Conservation (phyloP, 2,113 vertebrate genomes). For the Tamias sibiricus region DNA sequence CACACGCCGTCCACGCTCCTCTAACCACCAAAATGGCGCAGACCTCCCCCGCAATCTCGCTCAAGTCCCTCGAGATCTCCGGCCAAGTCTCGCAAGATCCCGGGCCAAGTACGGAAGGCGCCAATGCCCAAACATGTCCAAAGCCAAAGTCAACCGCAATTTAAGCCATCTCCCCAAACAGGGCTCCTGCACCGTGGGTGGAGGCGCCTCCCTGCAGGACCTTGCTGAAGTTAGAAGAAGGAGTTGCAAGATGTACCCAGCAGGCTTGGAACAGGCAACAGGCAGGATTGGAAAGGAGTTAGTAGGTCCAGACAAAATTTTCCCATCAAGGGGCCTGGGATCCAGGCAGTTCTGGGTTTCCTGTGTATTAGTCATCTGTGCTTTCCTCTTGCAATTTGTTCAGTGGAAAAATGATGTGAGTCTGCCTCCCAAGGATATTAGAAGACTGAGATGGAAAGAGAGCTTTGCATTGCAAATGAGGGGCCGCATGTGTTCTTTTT, state of each 20-base stretch:
- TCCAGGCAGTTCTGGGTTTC: background rate
- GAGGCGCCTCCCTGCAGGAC: accelerated
- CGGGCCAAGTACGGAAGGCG: too few relatives aligned
- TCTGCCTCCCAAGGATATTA: background rate
- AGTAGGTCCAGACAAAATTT: background rate
- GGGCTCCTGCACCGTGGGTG: too few relatives aligned
- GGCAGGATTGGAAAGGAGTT: background rate
- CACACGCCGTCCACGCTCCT: too few relatives aligned
- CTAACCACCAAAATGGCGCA: too few relatives aligned
- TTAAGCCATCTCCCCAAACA: too few relatives aligned
- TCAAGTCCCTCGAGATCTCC: too few relatives aligned
- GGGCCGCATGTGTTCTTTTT: background rate
- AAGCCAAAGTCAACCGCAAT: too few relatives aligned
- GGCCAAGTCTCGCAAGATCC: too few relatives aligned
- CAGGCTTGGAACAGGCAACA: background rate
- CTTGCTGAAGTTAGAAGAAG: background rate
- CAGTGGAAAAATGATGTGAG: background rate
- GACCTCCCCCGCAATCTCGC: too few relatives aligned
- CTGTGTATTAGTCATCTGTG: background rate
- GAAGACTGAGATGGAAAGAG: background rate
- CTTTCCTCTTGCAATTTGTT: background rate
- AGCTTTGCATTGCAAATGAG: slow-evolving; percentile 1
- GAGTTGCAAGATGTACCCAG: background rate
- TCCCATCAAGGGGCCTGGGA: background rate
- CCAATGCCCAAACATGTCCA: too few relatives aligned